Evolutionary conservation across 2,113 vertebrate genomes (phyloP), one percentile per base, ranked within the genome.

Genomic region (Amazona guildingii): DNA sequence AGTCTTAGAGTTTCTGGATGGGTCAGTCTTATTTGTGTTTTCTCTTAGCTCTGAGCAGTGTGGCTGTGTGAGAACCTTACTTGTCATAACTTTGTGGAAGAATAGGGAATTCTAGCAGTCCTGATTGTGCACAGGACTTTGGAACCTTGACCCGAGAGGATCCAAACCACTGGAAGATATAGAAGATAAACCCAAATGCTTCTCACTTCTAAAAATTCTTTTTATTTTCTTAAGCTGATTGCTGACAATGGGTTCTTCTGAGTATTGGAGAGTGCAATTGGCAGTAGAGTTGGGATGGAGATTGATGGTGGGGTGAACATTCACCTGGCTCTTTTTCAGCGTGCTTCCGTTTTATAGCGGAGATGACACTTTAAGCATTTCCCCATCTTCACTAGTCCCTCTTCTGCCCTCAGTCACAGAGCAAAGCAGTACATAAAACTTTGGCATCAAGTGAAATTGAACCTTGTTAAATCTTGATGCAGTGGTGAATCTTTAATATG

Each of bases 1-100:
- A 59, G 17, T 64, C 28, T 55, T 4, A 17, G 2, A 12, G 10
- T 35, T 72, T 64, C 77, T 37, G 24, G 0, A 0, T 52, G 11
- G 0, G 9, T 31, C 43, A 86, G 48, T 88, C 25, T 23, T 54
- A 2, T 67, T 78, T 39, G 8, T 37, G 33, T 43, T 83, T 81
- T 62, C 21, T 17, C 35, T 74, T 31, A 35, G 9, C 29, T 82
- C 43, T 18, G 46, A 82, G 49, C 39, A 62, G 41, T 41, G 31
- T 74, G 49, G 27, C 10, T 35, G 9, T 41, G 16, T 48, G 24
- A 52, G 51, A 70, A 49, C 23, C 21, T 62, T 31, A 31, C 10
- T 67, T 74, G 52, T 13, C 10, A 8, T 75, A 86, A 17, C 35
- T 77, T 35, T 8, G 7, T 28, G 35, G 51, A 52, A 28, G 19